Evolutionary conservation across 30 jellyfish, hydroid and myxozoan genomes (phyloP).

Genomic region (Turritopsis dohrnii): DNA sequence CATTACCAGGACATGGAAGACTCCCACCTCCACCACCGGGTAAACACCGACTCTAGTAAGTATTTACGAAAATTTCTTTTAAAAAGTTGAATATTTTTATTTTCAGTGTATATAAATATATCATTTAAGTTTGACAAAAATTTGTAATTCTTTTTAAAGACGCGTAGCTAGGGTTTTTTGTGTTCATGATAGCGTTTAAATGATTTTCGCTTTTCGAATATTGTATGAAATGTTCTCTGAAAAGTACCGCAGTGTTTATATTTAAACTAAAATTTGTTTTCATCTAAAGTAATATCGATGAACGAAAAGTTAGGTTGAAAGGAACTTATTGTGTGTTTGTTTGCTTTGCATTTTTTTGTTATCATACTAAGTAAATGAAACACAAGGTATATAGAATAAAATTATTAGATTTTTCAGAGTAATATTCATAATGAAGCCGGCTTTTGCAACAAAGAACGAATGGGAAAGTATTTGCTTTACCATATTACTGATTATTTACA

Average conservation of each 20-base stretch:
- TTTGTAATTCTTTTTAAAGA: neutral
- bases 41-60: neutral
- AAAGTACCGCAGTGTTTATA: constrained; percentile 5
- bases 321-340: neutral
- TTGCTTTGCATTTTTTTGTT: neutral
- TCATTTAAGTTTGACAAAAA: neutral
- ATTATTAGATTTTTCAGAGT: neutral
- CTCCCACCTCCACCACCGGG: neutral
- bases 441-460: neutral
- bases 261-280: neutral
- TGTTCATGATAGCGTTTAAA: constrained; percentile 4
- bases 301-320: neutral
- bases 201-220: neutral
- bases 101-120: neutral
- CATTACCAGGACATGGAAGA: neutral
- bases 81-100: neutral
- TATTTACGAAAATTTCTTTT: no score
- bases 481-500: neutral
- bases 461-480: constrained; percentile 3
- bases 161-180: neutral
- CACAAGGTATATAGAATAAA: neutral
- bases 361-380: constrained; percentile 3
- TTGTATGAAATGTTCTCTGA: constrained; percentile 7
- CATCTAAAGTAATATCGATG: constrained; percentile 7
- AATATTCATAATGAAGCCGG: neutral